These are phyloP conservation scores for Macrochelys suwanniensis DNA, from an alignment of 2,797 vertebrate species.

Conservation along the genomic window DNA sequence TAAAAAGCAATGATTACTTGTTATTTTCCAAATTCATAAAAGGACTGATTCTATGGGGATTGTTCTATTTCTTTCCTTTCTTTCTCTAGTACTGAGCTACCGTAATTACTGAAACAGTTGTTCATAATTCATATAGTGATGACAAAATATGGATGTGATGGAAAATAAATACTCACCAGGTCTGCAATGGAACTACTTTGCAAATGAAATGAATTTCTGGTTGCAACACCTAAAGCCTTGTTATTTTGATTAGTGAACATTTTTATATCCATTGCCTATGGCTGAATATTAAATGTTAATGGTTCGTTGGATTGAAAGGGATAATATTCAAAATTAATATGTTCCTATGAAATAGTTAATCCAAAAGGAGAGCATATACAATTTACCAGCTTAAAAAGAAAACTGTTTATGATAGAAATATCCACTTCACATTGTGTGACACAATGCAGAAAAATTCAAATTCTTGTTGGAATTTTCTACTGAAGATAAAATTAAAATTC, in stretches of 20 bases:
- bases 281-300: not conserved
- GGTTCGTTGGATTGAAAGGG: not conserved
- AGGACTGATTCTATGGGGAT: conserved; percentile 43
- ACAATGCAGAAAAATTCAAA: accelerated
- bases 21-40: conserved; percentile 77
- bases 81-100: conserved; percentile 21
- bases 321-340: not conserved
- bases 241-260: conserved; percentile 9
- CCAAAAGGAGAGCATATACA: not conserved
- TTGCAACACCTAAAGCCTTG: not conserved
- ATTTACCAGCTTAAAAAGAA: not conserved
- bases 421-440: not conserved
- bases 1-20: conserved; percentile 79
- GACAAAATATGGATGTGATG: not conserved
- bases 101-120: conserved; percentile 41
- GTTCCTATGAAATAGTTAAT: not conserved
- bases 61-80: not conserved
- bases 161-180: conserved; percentile 51
- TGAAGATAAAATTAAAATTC: not conserved
- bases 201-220: not conserved
- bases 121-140: conserved; percentile 23
- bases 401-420: not conserved
- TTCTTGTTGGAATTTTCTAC: not conserved
- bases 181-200: not conserved
- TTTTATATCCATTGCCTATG: not conserved